Conservation (phyloP, 2,888 invertebrate genomes). For the Ichneumoninae sp. region DNA sequence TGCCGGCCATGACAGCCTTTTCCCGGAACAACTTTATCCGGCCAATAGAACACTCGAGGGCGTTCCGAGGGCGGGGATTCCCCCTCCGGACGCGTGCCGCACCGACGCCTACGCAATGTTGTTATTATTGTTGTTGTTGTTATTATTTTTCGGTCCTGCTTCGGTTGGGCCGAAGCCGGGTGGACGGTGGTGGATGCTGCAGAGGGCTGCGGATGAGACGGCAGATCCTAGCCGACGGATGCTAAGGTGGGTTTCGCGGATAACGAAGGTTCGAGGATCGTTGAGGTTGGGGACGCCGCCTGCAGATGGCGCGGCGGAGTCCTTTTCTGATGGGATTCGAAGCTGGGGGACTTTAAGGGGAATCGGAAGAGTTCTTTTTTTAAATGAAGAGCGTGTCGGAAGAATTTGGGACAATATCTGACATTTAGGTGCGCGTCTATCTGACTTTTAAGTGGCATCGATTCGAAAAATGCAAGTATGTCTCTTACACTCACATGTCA, state of each 20-base stretch:
- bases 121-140: slow-evolving; percentile 73
- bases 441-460: no score
- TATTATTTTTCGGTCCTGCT: slow-evolving; percentile 65
- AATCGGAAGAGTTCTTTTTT: not conserved
- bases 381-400: not conserved
- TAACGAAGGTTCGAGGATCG: slow-evolving; percentile 14
- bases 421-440: not conserved
- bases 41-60: slow-evolving; percentile 83
- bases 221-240: not conserved
- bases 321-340: not conserved
- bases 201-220: not conserved
- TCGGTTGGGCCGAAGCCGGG: not conserved
- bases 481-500: no score
- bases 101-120: slow-evolving; percentile 64
- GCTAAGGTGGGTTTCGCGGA: slow-evolving; percentile 32
- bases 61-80: slow-evolving; percentile 82
- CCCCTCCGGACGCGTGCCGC: slow-evolving; percentile 68
- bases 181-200: not conserved
- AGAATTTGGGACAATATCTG: not conserved
- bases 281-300: not conserved
- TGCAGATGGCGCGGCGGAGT: slow-evolving; percentile 68
- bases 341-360: not conserved
- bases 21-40: slow-evolving; percentile 80
- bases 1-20: slow-evolving; percentile 83
- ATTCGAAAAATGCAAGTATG: no score